phyloP scores from a whole-genome alignment of 1,140 invertebrate genomes.

The Hermetia illucens region DNA sequence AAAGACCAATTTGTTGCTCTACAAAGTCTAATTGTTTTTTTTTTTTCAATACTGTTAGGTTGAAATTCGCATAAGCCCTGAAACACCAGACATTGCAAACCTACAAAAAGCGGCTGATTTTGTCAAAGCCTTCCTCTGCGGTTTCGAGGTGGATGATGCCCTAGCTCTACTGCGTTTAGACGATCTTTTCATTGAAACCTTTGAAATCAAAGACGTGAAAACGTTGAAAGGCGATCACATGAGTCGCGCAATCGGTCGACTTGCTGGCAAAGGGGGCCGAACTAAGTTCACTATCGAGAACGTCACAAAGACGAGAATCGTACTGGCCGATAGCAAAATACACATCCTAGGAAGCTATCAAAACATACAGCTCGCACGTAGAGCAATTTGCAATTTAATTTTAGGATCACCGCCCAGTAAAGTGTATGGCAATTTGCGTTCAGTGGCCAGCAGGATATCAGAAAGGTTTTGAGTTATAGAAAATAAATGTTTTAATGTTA shows the following conservation, averaged over 20 bases:
- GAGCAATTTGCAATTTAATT: constrained; percentile 96
- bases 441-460: constrained; percentile 64
- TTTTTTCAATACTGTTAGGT: constrained; percentile 11
- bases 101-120: constrained; percentile 98
- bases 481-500: constrained; percentile 1
- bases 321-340: constrained; percentile 91
- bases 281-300: constrained; percentile 99
- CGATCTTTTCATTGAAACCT: constrained; percentile 94
- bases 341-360: constrained; percentile 96
- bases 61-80: constrained; percentile 33
- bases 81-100: constrained; percentile 77
- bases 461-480: constrained; percentile 58
- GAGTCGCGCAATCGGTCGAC: constrained; percentile 84
- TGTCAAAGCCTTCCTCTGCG: constrained; percentile 89
- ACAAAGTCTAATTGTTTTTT: neutral
- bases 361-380: constrained; percentile 88
- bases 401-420: constrained; percentile 91
- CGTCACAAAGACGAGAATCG: constrained; percentile 95
- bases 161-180: constrained; percentile 88
- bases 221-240: constrained; percentile 91
- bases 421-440: constrained; percentile 85
- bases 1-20: neutral
- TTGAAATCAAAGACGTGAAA: constrained; percentile 96
- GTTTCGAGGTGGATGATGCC: constrained; percentile 97
- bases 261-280: constrained; percentile 93